Conservation (phyloP, 2,888 invertebrate genomes). For the Pyrocoelia pectoralis region DNA sequence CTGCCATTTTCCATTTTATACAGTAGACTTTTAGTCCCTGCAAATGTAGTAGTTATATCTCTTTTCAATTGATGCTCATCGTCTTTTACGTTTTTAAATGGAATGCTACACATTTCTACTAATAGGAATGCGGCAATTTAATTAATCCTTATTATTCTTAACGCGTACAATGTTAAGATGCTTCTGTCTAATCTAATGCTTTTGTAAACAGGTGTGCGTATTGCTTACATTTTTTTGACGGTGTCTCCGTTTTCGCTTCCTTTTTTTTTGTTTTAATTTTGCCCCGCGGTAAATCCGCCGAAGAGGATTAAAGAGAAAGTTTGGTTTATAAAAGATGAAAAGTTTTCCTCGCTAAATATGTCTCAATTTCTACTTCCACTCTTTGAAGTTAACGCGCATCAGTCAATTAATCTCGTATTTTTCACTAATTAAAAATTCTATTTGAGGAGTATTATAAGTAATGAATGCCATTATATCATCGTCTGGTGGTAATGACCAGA, state of each 20-base stretch:
- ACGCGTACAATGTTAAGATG: slow-evolving; percentile 45
- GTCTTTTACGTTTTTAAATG: slow-evolving; percentile 1
- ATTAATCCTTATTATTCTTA: slow-evolving; percentile 49
- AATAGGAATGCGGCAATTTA: slow-evolving; percentile 40
- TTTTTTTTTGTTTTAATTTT: too few species aligned
- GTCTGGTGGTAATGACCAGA: too few species aligned
- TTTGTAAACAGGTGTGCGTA: slow-evolving; percentile 42
- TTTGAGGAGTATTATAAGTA: too few species aligned
- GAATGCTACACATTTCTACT: slow-evolving; percentile 18
- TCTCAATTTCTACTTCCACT: too few species aligned
- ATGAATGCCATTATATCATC: too few species aligned
- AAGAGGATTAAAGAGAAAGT: too few species aligned
- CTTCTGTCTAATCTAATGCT: slow-evolving; percentile 43
- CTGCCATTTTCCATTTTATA: slow-evolving; percentile 43
- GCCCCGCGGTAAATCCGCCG: too few species aligned
- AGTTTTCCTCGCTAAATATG: too few species aligned
- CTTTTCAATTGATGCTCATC: not conserved
- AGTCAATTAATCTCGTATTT: too few species aligned
- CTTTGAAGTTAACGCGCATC: too few species aligned
- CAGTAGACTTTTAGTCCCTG: slow-evolving; percentile 39
- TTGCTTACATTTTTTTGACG: slow-evolving; percentile 21
- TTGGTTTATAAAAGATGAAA: too few species aligned
- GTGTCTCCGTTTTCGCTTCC: not conserved
- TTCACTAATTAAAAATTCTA: too few species aligned
- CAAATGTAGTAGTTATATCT: slow-evolving; percentile 23